These are phyloP conservation scores for Drosophila anomalata DNA, from an alignment of 2,888 invertebrate species.

Conservation along the genomic window DNA sequence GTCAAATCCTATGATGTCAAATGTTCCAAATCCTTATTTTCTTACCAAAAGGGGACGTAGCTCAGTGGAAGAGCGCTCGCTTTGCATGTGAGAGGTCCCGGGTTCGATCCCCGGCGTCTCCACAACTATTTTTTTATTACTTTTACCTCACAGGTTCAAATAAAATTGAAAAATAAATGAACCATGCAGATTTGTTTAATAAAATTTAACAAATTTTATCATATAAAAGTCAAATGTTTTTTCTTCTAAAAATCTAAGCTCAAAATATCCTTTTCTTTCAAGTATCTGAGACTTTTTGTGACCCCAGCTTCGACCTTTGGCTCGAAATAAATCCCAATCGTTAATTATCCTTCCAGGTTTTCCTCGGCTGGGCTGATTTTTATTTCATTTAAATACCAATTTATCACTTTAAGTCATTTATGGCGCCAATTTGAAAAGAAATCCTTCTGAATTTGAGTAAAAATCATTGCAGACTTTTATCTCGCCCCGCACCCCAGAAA, in stretches of 20 bases:
- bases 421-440: not conserved
- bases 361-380: not conserved
- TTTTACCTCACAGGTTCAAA: not conserved
- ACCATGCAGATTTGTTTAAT: too few species aligned
- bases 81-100: too few species aligned
- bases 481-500: not conserved
- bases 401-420: not conserved
- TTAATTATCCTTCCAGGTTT: not conserved
- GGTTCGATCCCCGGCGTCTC: constrained; percentile 81
- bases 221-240: too few species aligned
- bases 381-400: not conserved
- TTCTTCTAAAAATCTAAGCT: too few species aligned
- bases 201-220: too few species aligned
- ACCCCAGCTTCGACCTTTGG: too few species aligned
- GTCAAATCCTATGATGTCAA: too few species aligned
- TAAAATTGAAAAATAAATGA: too few species aligned
- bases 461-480: not conserved
- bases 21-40: too few species aligned
- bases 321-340: not conserved
- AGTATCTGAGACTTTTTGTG: not conserved
- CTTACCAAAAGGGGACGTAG: constrained; percentile 67
- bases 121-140: constrained; percentile 27
- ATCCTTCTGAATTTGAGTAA: not conserved
- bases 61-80: constrained; percentile 63
- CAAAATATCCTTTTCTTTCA: too few species aligned